These are phyloP conservation scores for Thymallus thymallus DNA, from an alignment of 2,113 vertebrate species.

Conservation along the genomic window DNA sequence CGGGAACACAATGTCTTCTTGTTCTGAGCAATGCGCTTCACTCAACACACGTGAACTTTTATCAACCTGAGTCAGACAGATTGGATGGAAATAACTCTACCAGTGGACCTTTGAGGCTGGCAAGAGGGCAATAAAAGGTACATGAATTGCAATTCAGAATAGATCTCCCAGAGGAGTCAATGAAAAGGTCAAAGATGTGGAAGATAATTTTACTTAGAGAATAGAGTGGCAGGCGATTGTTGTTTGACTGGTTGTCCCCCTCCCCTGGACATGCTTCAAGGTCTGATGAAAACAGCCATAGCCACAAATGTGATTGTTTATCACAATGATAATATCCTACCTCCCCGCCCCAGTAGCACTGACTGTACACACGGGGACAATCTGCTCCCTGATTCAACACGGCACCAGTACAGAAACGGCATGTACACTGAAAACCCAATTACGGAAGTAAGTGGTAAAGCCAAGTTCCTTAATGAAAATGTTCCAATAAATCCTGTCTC, in stretches of 20 bases:
- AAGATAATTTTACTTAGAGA: constrained; percentile 46
- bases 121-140: constrained; percentile 29
- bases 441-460: not conserved
- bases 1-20: constrained; percentile 50
- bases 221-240: constrained; percentile 39
- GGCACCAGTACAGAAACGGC: not conserved
- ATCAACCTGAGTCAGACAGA: constrained; percentile 60
- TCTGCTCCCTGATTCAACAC: not conserved
- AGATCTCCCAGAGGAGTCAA: constrained; percentile 41
- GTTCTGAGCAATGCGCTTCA: constrained; percentile 32
- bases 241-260: constrained; percentile 35
- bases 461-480: not conserved
- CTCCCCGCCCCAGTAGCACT: not conserved
- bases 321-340: not conserved
- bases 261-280: constrained; percentile 14
- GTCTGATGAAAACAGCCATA: constrained; percentile 40
- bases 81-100: constrained; percentile 42
- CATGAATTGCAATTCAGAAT: constrained; percentile 9
- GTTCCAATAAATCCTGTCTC: not conserved
- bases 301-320: not conserved
- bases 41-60: constrained; percentile 53
- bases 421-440: not conserved
- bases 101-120: constrained; percentile 3
- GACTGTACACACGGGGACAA: not conserved
- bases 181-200: constrained; percentile 56